A percentile compares a stretch with the other conserved stretches of the same genome.
phyloP scores from a whole-genome alignment of 2,888 invertebrate genomes.

The Nowickia ferox region DNA sequence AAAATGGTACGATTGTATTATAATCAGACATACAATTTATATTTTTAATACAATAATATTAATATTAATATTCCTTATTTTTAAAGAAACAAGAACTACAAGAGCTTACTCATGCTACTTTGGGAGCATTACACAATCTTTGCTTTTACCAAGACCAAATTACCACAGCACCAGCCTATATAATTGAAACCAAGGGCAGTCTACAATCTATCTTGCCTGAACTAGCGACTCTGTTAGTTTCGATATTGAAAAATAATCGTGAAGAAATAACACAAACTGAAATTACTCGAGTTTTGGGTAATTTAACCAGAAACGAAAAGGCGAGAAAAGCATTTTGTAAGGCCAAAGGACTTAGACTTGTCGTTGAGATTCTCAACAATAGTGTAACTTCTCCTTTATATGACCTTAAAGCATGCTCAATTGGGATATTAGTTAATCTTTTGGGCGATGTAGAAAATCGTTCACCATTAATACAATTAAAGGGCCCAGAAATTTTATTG shows the following conservation, averaged over 20 bases:
- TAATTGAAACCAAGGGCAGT: conserved; percentile 75
- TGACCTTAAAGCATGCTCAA: conserved; percentile 89
- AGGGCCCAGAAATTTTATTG: conserved; percentile 84
- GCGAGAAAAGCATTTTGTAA: conserved; percentile 87
- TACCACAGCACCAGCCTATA: conserved; percentile 78
- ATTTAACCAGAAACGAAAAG: conserved; percentile 89
- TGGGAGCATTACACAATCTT: conserved; percentile 93
- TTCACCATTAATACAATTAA: conserved; percentile 84
- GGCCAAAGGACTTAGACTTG: conserved; percentile 86
- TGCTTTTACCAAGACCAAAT: conserved; percentile 88
- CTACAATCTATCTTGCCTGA: conserved; percentile 79
- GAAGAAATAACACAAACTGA: conserved; percentile 84
- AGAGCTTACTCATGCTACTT: conserved; percentile 90
- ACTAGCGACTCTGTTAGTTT: conserved; percentile 77
- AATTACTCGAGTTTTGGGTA: conserved; percentile 91
- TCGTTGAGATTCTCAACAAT: conserved; percentile 82
- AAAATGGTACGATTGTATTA: conserved; percentile 71
- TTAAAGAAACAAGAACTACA: conserved; percentile 84
- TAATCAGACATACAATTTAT: neutral
- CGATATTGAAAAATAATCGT: conserved; percentile 77
- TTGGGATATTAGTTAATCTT: conserved; percentile 93
- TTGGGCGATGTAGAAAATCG: conserved; percentile 86
- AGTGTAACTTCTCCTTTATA: conserved; percentile 81
- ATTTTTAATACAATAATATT: neutral
- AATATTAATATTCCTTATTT: conserved; percentile 1